Percentiles rank a stretch among this genome's conserved stretches.
phyloP scores from a whole-genome alignment of 1,140 invertebrate genomes.

The Drosophila suzukii region DNA sequence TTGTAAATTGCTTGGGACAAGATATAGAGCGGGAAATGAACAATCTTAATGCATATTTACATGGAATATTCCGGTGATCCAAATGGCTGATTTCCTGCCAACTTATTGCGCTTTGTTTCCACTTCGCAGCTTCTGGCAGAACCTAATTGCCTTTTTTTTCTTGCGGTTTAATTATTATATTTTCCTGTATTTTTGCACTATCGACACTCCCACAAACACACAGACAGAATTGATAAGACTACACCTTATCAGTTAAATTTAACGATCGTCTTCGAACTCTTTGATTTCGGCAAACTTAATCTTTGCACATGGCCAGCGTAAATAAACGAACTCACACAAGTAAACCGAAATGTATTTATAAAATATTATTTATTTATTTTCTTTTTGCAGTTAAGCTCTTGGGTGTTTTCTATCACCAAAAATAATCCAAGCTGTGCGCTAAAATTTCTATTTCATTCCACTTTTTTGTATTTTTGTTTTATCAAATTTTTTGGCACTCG shows the following conservation, averaged over 20 bases:
- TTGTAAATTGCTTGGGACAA: constrained; percentile 71
- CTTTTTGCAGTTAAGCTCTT: not conserved
- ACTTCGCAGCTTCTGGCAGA: constrained; percentile 5
- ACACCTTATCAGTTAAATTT: constrained; percentile 27
- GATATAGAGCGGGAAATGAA: constrained; percentile 24
- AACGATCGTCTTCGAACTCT: constrained; percentile 16
- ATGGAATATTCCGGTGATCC: constrained; percentile 47
- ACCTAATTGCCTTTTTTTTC: not conserved
- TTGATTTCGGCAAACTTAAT: constrained; percentile 11
- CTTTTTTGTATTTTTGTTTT: constrained; percentile 26
- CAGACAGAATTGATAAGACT: constrained; percentile 20
- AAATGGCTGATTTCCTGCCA: constrained; percentile 9
- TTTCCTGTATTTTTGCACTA: constrained; percentile 18
- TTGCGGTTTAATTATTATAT: constrained; percentile 1
- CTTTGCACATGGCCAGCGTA: constrained; percentile 30
- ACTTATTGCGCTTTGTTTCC: constrained; percentile 17
- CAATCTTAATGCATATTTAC: constrained; percentile 64
- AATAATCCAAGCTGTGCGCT: constrained; percentile 46
- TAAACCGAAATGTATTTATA: constrained; percentile 30
- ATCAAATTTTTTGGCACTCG: constrained; percentile 56
- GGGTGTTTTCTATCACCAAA: constrained; percentile 33
- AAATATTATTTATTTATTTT: constrained; percentile 42
- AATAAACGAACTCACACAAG: constrained; percentile 9
- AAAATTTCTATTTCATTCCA: constrained; percentile 26
- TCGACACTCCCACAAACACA: not conserved